phyloP scores from a whole-genome alignment of 2,113 vertebrate species.

The Mola mola region DNA sequence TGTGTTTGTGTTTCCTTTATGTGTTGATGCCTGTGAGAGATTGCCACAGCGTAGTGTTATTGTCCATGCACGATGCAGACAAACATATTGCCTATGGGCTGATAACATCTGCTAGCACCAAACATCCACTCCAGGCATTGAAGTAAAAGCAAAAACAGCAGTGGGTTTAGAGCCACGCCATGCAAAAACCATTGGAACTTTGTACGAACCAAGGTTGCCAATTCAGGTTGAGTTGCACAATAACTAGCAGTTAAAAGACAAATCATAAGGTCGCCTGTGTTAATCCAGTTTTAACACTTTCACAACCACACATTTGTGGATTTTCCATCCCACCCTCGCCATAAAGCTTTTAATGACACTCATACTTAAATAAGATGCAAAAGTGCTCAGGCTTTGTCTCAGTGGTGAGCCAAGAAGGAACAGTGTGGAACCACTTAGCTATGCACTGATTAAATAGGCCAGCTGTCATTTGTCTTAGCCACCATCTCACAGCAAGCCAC shows the following conservation, averaged over 20 bases:
- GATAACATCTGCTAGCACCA: too few relatives aligned
- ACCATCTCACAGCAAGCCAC: conserved; percentile 54
- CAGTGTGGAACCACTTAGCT: conserved; percentile 62
- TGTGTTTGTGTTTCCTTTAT: not conserved
- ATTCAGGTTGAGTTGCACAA: not conserved
- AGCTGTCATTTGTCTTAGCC: conserved; percentile 68
- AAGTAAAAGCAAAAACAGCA: too few relatives aligned
- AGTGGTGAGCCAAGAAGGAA: conserved; percentile 37
- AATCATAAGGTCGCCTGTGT: not conserved
- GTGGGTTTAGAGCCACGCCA: too few relatives aligned
- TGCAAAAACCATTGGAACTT: too few relatives aligned
- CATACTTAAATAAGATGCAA: conserved; percentile 38
- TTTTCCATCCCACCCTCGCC: fast-evolving
- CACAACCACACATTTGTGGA: not conserved
- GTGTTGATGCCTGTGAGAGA: conserved; percentile 1
- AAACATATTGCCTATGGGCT: too few relatives aligned
- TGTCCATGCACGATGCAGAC: too few relatives aligned
- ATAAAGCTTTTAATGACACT: not conserved
- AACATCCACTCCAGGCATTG: too few relatives aligned
- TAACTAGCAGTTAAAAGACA: not conserved
- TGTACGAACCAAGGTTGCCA: not conserved
- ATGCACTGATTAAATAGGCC: conserved; percentile 66
- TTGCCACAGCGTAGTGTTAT: too few relatives aligned
- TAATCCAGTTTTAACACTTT: conserved; percentile 18
- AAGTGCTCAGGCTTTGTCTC: conserved; percentile 33